Conservation (phyloP, 2,113 vertebrate genomes). For the Pardalotus punctatus region DNA sequence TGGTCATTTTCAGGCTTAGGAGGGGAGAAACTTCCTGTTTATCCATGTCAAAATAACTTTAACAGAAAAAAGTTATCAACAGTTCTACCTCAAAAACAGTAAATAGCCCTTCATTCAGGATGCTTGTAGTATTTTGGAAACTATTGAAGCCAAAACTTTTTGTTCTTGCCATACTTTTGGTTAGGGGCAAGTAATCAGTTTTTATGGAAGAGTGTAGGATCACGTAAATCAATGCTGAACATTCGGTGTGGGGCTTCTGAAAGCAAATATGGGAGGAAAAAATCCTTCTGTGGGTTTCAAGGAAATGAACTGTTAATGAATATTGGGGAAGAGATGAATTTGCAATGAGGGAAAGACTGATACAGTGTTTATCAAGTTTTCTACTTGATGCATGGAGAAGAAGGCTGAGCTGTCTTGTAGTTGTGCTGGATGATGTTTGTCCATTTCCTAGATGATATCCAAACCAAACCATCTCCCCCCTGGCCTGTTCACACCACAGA, state of each 20-base stretch:
- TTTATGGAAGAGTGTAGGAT: background rate
- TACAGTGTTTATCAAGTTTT: background rate
- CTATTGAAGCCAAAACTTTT: background rate
- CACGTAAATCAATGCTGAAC: background rate
- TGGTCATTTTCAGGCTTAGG: background rate
- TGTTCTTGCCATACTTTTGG: background rate
- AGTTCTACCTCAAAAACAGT: background rate
- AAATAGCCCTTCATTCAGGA: background rate
- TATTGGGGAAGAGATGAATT: slow-evolving; percentile 25
- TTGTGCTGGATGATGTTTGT: slow-evolving; percentile 32
- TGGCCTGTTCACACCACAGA: slow-evolving; percentile 19
- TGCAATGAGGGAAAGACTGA: slow-evolving; percentile 9
- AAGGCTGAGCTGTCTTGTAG: slow-evolving; percentile 49
- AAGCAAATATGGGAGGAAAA: background rate
- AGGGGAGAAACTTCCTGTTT: background rate
- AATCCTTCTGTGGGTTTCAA: background rate
- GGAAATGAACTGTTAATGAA: background rate
- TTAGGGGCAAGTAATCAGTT: background rate
- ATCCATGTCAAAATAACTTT: background rate
- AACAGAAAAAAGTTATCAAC: background rate
- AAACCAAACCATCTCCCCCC: slow-evolving; percentile 21
- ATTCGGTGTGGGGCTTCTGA: fast-evolving
- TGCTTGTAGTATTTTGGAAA: background rate
- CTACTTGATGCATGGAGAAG: slow-evolving; percentile 18
- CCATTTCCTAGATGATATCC: slow-evolving; percentile 19